These are phyloP conservation scores for Spongilla lacustris DNA, from an alignment of 37 sponge, comb jelly and placozoan genomes.

Conservation along the genomic window DNA sequence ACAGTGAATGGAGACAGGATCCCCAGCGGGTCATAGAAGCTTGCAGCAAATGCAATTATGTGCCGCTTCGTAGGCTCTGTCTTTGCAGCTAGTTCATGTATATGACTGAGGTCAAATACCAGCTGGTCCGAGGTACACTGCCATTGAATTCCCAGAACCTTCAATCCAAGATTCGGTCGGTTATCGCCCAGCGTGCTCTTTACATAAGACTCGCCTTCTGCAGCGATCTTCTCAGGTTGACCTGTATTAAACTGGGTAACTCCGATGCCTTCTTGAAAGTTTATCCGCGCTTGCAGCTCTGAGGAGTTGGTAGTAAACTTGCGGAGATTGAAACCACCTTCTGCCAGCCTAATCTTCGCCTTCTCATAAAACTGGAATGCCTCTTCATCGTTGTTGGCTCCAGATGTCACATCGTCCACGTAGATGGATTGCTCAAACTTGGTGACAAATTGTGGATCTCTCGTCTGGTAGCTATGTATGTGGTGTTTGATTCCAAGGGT, in stretches of 20 bases:
- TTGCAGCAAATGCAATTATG: slow-evolving; percentile 18
- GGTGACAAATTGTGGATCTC: slow-evolving; percentile 15
- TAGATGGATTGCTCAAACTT: slow-evolving; percentile 25
- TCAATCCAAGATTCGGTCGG: slow-evolving; percentile 14
- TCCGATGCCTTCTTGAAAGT: neutral
- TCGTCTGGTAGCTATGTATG: slow-evolving; percentile 14
- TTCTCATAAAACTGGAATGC: slow-evolving; percentile 20
- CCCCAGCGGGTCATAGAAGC: slow-evolving; percentile 43
- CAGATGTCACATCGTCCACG: slow-evolving; percentile 30
- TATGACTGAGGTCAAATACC: slow-evolving; percentile 2
- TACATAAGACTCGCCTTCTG: neutral
- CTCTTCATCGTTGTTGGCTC: slow-evolving; percentile 27
- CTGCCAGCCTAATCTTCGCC: slow-evolving; percentile 3
- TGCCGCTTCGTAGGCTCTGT: slow-evolving; percentile 18
- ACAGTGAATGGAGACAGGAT: slow-evolving; percentile 36
- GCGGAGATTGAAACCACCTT: slow-evolving; percentile 38
- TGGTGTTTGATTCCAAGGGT: slow-evolving; percentile 33
- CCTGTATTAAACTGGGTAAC: neutral
- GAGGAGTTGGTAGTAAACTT: slow-evolving; percentile 28
- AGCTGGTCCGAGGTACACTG: too few relatives aligned
- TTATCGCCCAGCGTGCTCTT: slow-evolving; percentile 5
- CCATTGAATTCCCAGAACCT: too few relatives aligned
- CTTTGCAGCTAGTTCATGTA: neutral
- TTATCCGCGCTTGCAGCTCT: slow-evolving; percentile 2
- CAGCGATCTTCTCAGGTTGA: neutral